These are phyloP conservation scores for Netelia melanura DNA, from an alignment of 2,888 invertebrate species.

Conservation along the genomic window DNA sequence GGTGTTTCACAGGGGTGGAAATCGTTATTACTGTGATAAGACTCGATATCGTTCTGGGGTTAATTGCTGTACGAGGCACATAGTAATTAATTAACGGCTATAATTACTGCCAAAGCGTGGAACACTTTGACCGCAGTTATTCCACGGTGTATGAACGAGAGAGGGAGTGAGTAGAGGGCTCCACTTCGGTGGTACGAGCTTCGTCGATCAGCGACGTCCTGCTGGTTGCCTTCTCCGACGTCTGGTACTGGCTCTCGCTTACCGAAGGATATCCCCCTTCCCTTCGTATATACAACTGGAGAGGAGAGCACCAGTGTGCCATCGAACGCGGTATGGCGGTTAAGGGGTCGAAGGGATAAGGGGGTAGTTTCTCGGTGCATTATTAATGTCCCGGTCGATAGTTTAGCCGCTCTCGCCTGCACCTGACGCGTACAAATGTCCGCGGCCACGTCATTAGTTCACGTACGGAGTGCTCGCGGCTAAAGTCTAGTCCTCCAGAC, in stretches of 20 bases:
- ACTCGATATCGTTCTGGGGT: not conserved
- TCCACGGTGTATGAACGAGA: not conserved
- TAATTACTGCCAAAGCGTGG: constrained; percentile 44
- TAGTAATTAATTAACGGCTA: constrained; percentile 40
- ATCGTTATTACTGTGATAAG: not conserved
- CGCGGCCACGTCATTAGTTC: constrained; percentile 81
- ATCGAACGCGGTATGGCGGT: constrained; percentile 58
- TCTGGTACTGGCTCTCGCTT: constrained; percentile 35
- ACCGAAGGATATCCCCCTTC: constrained; percentile 21
- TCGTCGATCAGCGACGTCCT: constrained; percentile 57
- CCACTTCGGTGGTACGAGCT: not conserved
- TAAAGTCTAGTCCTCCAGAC: constrained; percentile 63
- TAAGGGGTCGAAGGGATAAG: constrained; percentile 69
- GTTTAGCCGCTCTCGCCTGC: constrained; percentile 80
- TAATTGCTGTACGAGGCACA: not conserved
- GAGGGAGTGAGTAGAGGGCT: too few species aligned
- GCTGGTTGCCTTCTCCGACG: constrained; percentile 31
- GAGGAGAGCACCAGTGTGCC: constrained; percentile 28
- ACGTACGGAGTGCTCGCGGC: constrained; percentile 72
- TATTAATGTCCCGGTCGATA: constrained; percentile 83
- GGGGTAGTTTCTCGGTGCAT: constrained; percentile 75
- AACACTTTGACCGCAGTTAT: constrained; percentile 52
- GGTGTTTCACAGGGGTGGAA: not conserved
- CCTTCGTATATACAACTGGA: not conserved
- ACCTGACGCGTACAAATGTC: constrained; percentile 83